These are phyloP conservation scores for Holcopasites calliopsidis DNA, from an alignment of 1,140 invertebrate genomes.

Conservation along the genomic window DNA sequence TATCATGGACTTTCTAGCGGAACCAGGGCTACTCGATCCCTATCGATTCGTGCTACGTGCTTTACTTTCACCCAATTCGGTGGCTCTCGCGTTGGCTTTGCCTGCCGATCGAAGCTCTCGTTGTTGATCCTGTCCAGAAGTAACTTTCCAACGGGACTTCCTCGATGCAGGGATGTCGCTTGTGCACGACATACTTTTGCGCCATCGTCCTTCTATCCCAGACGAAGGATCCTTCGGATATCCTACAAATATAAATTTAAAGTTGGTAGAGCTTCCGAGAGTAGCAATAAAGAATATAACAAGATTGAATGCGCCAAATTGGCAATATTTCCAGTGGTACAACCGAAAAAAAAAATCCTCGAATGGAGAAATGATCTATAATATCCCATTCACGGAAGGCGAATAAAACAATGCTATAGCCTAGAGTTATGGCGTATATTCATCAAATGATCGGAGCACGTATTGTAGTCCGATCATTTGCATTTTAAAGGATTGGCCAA, in stretches of 20 bases:
- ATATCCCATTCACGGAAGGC: conserved; percentile 26
- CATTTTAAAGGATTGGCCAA: conserved; percentile 50
- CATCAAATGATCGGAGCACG: conserved; percentile 52
- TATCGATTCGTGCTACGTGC: not conserved
- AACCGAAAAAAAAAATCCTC: too few relatives aligned
- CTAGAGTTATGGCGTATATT: conserved; percentile 45
- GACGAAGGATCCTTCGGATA: not conserved
- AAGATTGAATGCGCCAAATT: too few relatives aligned
- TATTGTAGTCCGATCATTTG: conserved; percentile 54
- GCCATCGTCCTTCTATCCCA: conserved; percentile 14
- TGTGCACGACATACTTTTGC: conserved; percentile 11
- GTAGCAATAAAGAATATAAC: too few relatives aligned
- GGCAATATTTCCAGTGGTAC: too few relatives aligned
- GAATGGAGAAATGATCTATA: conserved; percentile 40
- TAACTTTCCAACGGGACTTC: conserved; percentile 19
- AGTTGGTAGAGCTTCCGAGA: too few relatives aligned
- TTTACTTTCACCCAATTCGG: conserved; percentile 22
- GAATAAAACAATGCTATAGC: conserved; percentile 35
- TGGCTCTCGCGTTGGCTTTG: not conserved
- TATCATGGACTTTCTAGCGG: too few relatives aligned
- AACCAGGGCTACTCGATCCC: not conserved
- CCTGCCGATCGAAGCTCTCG: not conserved
- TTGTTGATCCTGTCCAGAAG: not conserved
- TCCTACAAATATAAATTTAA: too few relatives aligned
- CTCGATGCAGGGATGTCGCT: conserved; percentile 6